These are phyloP conservation scores for Campoplex capitator DNA, from an alignment of 2,888 invertebrate genomes.

Conservation along the genomic window DNA sequence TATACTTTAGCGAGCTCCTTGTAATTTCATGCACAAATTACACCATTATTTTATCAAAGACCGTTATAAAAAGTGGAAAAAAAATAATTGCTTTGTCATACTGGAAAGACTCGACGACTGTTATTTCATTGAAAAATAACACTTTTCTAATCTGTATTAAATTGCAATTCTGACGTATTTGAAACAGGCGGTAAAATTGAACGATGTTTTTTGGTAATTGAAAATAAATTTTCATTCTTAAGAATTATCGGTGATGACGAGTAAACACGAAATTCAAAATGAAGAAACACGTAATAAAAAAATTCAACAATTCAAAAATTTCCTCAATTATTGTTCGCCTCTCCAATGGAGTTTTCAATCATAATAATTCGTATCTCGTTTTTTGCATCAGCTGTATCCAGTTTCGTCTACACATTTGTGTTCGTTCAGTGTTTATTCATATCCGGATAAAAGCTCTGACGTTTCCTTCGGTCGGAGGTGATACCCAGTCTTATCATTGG, in stretches of 20 bases:
- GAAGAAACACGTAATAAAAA: too few relatives aligned
- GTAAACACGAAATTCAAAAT: background rate
- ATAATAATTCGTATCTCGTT: background rate
- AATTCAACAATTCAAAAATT: too few relatives aligned
- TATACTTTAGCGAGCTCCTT: background rate
- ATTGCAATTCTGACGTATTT: too few relatives aligned
- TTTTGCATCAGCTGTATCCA: background rate
- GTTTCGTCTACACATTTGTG: background rate
- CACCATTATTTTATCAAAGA: background rate
- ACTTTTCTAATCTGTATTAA: too few relatives aligned
- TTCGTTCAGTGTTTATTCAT: conserved; percentile 8
- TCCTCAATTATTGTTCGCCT: background rate
- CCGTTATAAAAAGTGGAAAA: background rate
- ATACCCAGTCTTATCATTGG: conserved; percentile 68
- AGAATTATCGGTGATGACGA: too few relatives aligned
- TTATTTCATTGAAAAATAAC: too few relatives aligned
- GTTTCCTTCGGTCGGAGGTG: conserved; percentile 2
- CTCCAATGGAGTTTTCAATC: background rate
- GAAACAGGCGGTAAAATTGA: too few relatives aligned
- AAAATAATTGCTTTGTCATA: too few relatives aligned
- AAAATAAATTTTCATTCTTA: too few relatives aligned
- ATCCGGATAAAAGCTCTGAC: conserved; percentile 5
- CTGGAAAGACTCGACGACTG: too few relatives aligned
- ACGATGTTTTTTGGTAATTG: too few relatives aligned
- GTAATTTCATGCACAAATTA: background rate